These are phyloP conservation scores for Phrynocephalus guinanensis DNA, from an alignment of 2,797 vertebrate species.

Conservation along the genomic window DNA sequence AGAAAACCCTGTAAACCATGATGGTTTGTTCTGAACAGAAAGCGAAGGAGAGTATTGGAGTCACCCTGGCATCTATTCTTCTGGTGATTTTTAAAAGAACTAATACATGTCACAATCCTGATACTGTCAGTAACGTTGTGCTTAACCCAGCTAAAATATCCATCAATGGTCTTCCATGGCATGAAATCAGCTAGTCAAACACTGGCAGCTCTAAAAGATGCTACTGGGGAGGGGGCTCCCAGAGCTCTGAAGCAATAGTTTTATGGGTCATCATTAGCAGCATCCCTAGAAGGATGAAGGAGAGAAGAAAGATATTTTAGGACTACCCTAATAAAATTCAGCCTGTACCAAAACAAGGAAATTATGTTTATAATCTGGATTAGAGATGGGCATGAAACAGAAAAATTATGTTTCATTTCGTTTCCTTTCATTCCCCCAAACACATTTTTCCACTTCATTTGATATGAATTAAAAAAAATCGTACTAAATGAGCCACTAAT, in stretches of 20 bases:
- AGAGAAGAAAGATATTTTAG: neutral
- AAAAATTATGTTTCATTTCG: no score
- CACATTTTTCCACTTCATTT: no score
- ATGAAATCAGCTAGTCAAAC: neutral
- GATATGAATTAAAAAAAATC: no score
- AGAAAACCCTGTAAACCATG: neutral
- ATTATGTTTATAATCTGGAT: neutral
- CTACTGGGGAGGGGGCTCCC: neutral
- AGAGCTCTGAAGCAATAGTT: neutral
- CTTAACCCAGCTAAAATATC: neutral
- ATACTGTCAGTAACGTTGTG: neutral
- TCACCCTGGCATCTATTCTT: neutral
- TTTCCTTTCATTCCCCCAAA: no score
- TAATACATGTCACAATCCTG: neutral
- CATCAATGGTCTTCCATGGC: neutral
- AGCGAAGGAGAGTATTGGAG: neutral
- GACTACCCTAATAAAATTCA: neutral
- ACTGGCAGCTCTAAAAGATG: neutral
- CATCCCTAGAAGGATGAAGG: neutral
- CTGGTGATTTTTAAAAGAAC: neutral
- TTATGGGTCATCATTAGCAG: slow-evolving; percentile 23
- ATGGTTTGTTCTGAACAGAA: neutral
- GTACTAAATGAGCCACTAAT: no score
- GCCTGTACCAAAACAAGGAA: neutral
- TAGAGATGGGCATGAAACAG: no score